Percentiles rank a stretch among this genome's conserved stretches.
Evolutionary conservation across 2,888 invertebrate genomes (phyloP).

Genomic region (Leistus spinibarbis): DNA sequence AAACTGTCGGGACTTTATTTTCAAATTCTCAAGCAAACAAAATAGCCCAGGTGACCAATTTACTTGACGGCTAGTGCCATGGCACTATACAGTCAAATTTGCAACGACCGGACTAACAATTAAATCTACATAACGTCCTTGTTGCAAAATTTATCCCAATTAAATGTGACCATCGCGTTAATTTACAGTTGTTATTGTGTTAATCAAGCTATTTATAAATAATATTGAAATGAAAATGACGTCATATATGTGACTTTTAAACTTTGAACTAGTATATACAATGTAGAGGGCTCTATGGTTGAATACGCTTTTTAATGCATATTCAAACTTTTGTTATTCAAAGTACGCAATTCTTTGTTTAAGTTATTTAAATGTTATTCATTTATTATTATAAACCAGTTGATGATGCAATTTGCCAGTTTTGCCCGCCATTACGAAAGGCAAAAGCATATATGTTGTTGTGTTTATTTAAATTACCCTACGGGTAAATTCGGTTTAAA

Average conservation of each 20-base stretch:
- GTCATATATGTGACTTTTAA: background rate
- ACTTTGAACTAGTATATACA: background rate
- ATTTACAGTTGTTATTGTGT: background rate
- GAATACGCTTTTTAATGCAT: background rate
- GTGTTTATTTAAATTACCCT: background rate
- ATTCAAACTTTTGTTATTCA: background rate
- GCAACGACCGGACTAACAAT: too few relatives aligned
- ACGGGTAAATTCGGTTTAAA: background rate
- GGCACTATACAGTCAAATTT: too few relatives aligned
- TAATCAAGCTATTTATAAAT: background rate
- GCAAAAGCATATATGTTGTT: background rate
- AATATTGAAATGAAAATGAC: constrained; percentile 12
- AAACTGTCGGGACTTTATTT: too few relatives aligned
- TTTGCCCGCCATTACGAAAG: background rate
- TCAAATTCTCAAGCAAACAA: too few relatives aligned
- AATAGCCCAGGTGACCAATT: too few relatives aligned
- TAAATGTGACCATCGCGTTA: background rate
- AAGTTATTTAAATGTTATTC: background rate
- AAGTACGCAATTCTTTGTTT: constrained; percentile 1
- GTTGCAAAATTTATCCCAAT: background rate
- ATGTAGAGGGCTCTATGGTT: background rate
- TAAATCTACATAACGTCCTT: background rate
- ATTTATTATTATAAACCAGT: constrained; percentile 11
- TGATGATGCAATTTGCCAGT: constrained; percentile 5
- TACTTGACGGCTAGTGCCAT: too few relatives aligned